phyloP scores from a whole-genome alignment of 2,888 invertebrate genomes.

The Eristalis tenax region DNA sequence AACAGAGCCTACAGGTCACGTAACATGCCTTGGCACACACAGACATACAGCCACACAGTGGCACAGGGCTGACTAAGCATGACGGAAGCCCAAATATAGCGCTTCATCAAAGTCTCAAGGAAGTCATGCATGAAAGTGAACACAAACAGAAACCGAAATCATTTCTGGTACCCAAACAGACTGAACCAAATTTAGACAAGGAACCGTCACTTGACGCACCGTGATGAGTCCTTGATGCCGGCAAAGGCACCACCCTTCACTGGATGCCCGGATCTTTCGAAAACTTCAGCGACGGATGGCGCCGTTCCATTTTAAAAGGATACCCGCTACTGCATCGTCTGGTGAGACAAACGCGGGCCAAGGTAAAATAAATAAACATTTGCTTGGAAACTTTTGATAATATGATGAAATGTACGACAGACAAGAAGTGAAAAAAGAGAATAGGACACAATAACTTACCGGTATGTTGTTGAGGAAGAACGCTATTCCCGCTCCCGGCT shows the following conservation, averaged over 20 bases:
- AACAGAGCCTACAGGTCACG: background rate
- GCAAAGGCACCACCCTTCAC: background rate
- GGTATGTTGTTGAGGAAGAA: constrained; percentile 87
- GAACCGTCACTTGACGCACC: background rate
- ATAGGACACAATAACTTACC: constrained; percentile 82
- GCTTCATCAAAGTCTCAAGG: background rate
- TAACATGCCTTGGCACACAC: background rate
- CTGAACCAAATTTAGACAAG: background rate
- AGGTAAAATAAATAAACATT: constrained; percentile 16
- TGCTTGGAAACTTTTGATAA: constrained; percentile 42
- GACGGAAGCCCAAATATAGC: background rate
- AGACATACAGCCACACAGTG: too few relatives aligned
- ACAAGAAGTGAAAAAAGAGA: background rate
- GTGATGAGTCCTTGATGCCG: background rate
- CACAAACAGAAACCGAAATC: background rate
- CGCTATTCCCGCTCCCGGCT: constrained; percentile 86
- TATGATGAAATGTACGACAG: background rate
- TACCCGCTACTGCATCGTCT: background rate
- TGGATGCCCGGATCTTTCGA: too few relatives aligned
- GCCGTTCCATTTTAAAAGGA: background rate
- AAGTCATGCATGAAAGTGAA: background rate
- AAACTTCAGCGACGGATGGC: background rate
- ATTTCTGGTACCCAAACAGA: background rate
- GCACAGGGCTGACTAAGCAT: background rate
- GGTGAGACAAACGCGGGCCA: background rate